These are phyloP conservation scores for Drosophila mettleri DNA, from an alignment of 2,888 invertebrate genomes.

Conservation along the genomic window DNA sequence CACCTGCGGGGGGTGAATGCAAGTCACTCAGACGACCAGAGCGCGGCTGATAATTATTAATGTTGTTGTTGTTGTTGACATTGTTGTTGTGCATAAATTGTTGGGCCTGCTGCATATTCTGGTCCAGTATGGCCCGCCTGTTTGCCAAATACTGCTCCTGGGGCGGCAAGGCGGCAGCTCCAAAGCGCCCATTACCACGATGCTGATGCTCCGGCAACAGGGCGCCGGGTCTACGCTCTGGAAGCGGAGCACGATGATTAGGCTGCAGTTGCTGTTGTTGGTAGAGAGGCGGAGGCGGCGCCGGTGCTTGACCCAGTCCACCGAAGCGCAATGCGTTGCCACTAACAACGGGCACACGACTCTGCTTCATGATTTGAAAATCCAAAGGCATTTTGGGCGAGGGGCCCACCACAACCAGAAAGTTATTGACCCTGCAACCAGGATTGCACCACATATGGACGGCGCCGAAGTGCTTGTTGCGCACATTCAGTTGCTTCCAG, in stretches of 20 bases:
- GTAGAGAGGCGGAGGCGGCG: slow-evolving; percentile 56
- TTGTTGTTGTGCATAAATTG: slow-evolving; percentile 79
- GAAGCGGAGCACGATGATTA: slow-evolving; percentile 45
- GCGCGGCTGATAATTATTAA: slow-evolving; percentile 80
- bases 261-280: slow-evolving; percentile 24
- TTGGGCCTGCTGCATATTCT: slow-evolving; percentile 77
- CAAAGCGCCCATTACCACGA: slow-evolving; percentile 68
- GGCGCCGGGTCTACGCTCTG: slow-evolving; percentile 50
- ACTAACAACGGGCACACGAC: slow-evolving; percentile 78
- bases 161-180: slow-evolving; percentile 64
- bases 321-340: slow-evolving; percentile 60
- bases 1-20: slow-evolving; percentile 60
- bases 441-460: slow-evolving; percentile 97
- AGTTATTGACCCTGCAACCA: slow-evolving; percentile 91
- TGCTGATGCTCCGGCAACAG: slow-evolving; percentile 57
- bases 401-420: slow-evolving; percentile 89
- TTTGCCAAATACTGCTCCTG: slow-evolving; percentile 81
- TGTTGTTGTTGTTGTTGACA: slow-evolving; percentile 78
- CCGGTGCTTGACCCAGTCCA: slow-evolving; percentile 55
- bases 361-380: slow-evolving; percentile 85
- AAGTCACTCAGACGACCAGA: slow-evolving; percentile 76
- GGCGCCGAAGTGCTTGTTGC: slow-evolving; percentile 92
- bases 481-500: slow-evolving; percentile 91
- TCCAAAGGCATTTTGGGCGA: slow-evolving; percentile 84
- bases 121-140: slow-evolving; percentile 81